Evolutionary conservation across 1,140 invertebrate genomes (phyloP).

Genomic region (Macrobrachium rosenbergii): DNA sequence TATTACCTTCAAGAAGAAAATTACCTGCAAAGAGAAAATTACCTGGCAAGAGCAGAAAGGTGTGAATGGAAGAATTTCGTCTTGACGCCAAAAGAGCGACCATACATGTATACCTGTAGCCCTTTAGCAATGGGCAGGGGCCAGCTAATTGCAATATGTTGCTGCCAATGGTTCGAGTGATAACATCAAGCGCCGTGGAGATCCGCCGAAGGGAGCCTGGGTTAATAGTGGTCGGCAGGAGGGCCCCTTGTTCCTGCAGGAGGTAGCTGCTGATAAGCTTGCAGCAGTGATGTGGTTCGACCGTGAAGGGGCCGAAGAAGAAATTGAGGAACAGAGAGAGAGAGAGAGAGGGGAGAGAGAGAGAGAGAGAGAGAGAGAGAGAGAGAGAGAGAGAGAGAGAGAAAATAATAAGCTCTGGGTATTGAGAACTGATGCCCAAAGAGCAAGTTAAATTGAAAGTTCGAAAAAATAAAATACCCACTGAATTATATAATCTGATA

Average conservation of each 20-base stretch:
- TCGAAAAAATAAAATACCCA: too few species aligned
- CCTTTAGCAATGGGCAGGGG: slow-evolving; percentile 23
- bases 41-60: neutral
- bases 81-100: too few species aligned
- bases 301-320: neutral
- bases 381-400: neutral
- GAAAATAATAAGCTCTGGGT: too few species aligned
- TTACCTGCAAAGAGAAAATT: too few species aligned
- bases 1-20: too few species aligned
- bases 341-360: slow-evolving; percentile 26
- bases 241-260: slow-evolving; percentile 9
- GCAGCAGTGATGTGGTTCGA: neutral
- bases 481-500: too few species aligned
- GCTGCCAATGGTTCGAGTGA: slow-evolving; percentile 53
- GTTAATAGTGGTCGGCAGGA: slow-evolving; percentile 51
- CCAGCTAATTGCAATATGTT: slow-evolving; percentile 61
- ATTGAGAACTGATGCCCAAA: neutral
- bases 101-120: neutral
- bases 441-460: too few species aligned
- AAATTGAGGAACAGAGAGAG: neutral
- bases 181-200: slow-evolving; percentile 46
- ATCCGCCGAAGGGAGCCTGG: slow-evolving; percentile 27
- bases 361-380: neutral
- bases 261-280: neutral
- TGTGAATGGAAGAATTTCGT: neutral